phyloP scores from a whole-genome alignment of 2,113 vertebrate genomes.

The Poeciliopsis occidentalis region DNA sequence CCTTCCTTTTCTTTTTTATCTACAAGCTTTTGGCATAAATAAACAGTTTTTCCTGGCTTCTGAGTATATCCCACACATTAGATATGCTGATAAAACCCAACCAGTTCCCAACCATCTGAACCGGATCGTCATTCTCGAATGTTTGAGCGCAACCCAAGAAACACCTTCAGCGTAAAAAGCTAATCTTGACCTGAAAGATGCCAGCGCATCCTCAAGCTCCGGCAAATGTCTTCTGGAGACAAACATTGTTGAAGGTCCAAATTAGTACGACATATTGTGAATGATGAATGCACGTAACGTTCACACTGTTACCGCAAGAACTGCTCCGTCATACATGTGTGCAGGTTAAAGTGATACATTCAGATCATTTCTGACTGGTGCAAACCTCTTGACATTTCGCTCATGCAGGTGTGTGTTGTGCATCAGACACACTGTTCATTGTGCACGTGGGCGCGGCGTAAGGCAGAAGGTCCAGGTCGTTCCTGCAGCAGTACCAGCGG shows the following conservation, averaged over 20 bases:
- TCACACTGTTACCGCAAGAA: not conserved
- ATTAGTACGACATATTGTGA: not conserved
- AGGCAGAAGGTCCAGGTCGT: not conserved
- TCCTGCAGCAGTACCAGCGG: constrained; percentile 13
- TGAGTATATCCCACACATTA: not conserved
- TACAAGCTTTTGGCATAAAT: not conserved
- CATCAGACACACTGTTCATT: constrained; percentile 44
- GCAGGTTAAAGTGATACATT: constrained; percentile 48
- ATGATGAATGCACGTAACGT: not conserved
- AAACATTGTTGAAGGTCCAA: not conserved
- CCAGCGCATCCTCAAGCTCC: no score
- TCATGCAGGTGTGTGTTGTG: constrained; percentile 24
- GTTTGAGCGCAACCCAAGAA: not conserved
- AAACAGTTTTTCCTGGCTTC: not conserved
- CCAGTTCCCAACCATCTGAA: not conserved
- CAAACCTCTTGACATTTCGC: constrained; percentile 65
- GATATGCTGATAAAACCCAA: no score
- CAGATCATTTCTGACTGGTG: constrained; percentile 13
- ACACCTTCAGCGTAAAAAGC: not conserved
- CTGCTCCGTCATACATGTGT: not conserved
- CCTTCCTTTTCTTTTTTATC: not conserved
- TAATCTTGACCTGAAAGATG: not conserved
- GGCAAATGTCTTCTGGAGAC: not conserved
- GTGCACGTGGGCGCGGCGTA: constrained; percentile 2
- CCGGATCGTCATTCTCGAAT: not conserved